Evolutionary conservation across 2,888 invertebrate species (phyloP), one percentile per base, ranked within the genome.

Genomic region (Polyploca ridens): DNA sequence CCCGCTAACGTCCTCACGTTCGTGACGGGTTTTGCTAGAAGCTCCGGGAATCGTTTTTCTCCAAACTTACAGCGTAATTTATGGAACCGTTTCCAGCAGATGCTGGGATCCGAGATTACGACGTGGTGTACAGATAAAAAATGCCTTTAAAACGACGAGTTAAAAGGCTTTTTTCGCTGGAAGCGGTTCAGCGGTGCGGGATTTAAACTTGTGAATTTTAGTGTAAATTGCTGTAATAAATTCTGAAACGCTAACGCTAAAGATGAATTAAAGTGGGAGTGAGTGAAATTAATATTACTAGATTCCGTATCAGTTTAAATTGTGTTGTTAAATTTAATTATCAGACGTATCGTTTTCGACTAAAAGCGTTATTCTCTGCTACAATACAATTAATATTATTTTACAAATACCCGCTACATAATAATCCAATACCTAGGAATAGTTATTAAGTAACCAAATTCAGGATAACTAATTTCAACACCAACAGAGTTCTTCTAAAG

Each of bases 201-300:
- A 68, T 66, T 68, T 66, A 58, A 65, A 68, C 65, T 64, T 66
- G 67, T 63, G 67, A 68, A 66, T 65, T 65, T 65, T 58, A 64
- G 66, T 70, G 66, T 68, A 66, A 70, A 59, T 70, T 63, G 65
- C 49, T 58, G 65, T 46, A 62, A 70, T 70, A 70, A 68, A 70
- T 70, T 63, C 61, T 63, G 14, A 38, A 70, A 64, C 63, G 65
- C 65, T 68, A 66, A 66, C 8, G 33, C n/a, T 14, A 5, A n/a
- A 7, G 59, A 38, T 59, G 3, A 59, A 59, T 59, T 59, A 13
- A 59, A 59, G 13, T 58, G 14, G 35, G n/a, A 33, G 14, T n/a
- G 59, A 59, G 35, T n/a, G 35, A 59, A 54, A 19, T n/a, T 0
- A 8, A n/a, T 14, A 46, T 8, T 44, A 44, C 11, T 44, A 13